Evolutionary conservation across 2,888 invertebrate genomes (phyloP), one percentile per base, ranked within the genome.

Genomic region (Dicycla oo): DNA sequence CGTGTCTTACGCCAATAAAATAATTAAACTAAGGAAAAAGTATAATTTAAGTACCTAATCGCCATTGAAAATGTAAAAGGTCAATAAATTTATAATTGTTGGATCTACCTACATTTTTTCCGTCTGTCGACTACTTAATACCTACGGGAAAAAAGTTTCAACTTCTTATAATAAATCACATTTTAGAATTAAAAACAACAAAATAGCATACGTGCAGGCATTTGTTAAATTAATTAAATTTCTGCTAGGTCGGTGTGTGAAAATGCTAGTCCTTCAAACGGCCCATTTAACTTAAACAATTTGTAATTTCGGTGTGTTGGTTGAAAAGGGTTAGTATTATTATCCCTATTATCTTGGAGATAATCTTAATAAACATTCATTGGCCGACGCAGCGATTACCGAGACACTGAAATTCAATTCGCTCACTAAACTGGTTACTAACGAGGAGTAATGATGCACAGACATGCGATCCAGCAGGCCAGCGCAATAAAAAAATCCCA

Each of bases 401-500:
- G 63, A 86, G 86, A 88, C 87, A 87, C 86, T 91, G 89, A 92
- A 91, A 91, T 92, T 93, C 90, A 93, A 93, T 93, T 91, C 90
- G 86, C 84, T 82, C 82, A 86, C 88, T 89, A 91, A 92, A 91
- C 89, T 88, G 87, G 88, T 88, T 86, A 75, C 87, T 89, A 90
- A 90, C 87, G 78, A 89, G 87, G 88, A 91, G 86, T 92, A 91
- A 93, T 91, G 91, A 91, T 90, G 86, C 82, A 86, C 86, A 80
- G 86, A 88, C 93, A 93, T 93, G 92, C 92, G 87, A 92, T 88
- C 82, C 73, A 87, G 83, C 84, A 84, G 58, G 69, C 78, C 78
- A 72, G 38, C 43, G 73, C 43, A 65, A 82, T 82, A 84, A 86
- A 79, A n/a, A 85, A 86, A 86, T 80, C 80, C 77, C 81, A 86